Evolutionary conservation across 2,113 vertebrate genomes (phyloP), one percentile per base, ranked within the genome.

Genomic region (Rhea pennata): DNA sequence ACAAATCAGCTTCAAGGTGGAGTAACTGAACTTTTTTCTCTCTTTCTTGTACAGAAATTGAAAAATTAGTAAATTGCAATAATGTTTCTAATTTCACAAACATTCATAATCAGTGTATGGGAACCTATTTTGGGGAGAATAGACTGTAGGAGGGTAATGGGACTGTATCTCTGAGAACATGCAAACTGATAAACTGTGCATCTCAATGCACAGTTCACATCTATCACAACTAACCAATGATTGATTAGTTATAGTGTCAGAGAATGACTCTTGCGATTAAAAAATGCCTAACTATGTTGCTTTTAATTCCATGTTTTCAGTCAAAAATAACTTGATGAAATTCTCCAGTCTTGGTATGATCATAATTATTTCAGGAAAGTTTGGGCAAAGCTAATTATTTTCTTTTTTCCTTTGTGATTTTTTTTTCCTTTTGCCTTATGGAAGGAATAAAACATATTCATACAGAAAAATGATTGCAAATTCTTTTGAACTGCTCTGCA

Each of bases 1-100:
- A 97, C 99, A 99, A 98, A 99, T 99, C 90, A 99, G 98, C 97
- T 99, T 99, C 96, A 99, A 99, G 99, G 99, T 99, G 97, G 73
- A 84, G 31, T 95, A 59, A 84, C 42, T 48, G 13, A 71, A 81
- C 5, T 88, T 76, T 6, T 23, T 10, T 50, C 33, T 86, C 15
- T 87, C 14, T 74, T 59, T 59, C 56, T 59, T 86, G 20, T 21
- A 6, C 13, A 66, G 27, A 81, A 79, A 33, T 59, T 54, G 26
- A 79, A 66, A 73, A 74, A 20, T 22, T 54, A 80, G 11, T 36
- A 69, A 72, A 69, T 75, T 51, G 8, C 26, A 42, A 40, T 58
- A 80, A 50, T 6, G 7, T 46, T 92, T 8, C 10, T 64, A 0
- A 31, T 87, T 79, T 79, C 27, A 44, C 69, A 65, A 85, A 59